phyloP scores from a whole-genome alignment of 1,140 invertebrate species.

The Coenobita brevimanus region DNA sequence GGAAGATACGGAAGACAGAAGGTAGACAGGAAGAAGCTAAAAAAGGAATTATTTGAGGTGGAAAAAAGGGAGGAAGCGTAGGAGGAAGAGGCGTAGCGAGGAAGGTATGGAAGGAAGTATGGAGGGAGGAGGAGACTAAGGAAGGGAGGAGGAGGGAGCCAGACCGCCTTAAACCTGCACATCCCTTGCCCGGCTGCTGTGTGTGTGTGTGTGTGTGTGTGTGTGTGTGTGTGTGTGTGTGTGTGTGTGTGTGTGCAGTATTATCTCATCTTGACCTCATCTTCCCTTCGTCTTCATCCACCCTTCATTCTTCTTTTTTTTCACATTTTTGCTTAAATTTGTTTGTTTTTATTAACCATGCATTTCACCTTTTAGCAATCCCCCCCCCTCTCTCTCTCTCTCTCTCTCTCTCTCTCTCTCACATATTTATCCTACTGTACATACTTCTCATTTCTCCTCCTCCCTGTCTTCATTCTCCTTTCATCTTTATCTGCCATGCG shows the following conservation, averaged over 20 bases:
- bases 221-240: too few relatives aligned
- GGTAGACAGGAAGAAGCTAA: not conserved
- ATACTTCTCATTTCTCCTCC: too few relatives aligned
- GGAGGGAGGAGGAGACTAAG: not conserved
- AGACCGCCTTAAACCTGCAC: slow-evolving; percentile 31
- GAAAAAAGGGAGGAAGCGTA: not conserved
- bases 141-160: slow-evolving; percentile 8
- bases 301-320: not conserved
- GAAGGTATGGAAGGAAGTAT: not conserved
- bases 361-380: not conserved
- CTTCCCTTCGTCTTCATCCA: not conserved
- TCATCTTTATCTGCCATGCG: too few relatives aligned
- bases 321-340: not conserved
- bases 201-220: too few relatives aligned
- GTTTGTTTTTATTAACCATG: not conserved
- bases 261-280: not conserved
- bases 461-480: too few relatives aligned
- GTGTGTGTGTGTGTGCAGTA: too few relatives aligned
- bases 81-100: not conserved
- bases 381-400: not conserved
- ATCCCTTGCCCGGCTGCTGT: too few relatives aligned
- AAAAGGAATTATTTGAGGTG: not conserved
- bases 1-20: too few relatives aligned
- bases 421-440: too few relatives aligned
- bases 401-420: not conserved